Evolutionary conservation across 1,140 invertebrate genomes (phyloP), one percentile per base, ranked within the genome.

Genomic region (Frieseomelitta varia): DNA sequence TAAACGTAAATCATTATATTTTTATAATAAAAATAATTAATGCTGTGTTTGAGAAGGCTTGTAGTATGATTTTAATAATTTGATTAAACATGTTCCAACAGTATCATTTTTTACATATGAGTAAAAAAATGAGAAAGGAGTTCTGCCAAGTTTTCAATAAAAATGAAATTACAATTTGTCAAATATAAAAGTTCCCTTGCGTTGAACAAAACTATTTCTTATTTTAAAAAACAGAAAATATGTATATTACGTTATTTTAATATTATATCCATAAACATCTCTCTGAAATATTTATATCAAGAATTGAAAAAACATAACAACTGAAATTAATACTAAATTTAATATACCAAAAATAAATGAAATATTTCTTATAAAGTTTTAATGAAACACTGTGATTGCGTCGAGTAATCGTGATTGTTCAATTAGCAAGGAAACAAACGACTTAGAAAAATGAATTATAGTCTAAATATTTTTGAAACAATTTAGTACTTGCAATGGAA

Each of bases 1-100:
- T 30, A 19, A 39, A 75, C 19, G 1, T 39, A 76, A 76, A 67
- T 67, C 24, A 11, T 61, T 75, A 84, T 77, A 79, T 63, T 81
- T 87, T 39, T 24, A 53, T 19, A 51, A 74, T 74, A 39, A 34
- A 30, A 56, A 21, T 61, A 71, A 81, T 86, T 34, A 88, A 89
- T 89, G 88, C 81, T 89, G 88, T 86, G 88, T 89, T 74, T 89
- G 88, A 89, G 88, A 89, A 89, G 86, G 88, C 87, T 86, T 89
- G 85, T 51, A 39, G 21, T 58, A 80, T 39, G 27, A 79, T 58
- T 39, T 30, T 51, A 86, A 53, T 71, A 69, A 81, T 81, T 65
- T 19, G 56, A 68, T 69, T 69, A 77, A 27, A 77, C 27, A 47
- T 76, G 8, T 68, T 79, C 69, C 17, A 72, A 56, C 21, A 58